Base-by-base conservation (phyloP, 2,888 invertebrate genomes). In the Scrobipalpa costella region DNA sequence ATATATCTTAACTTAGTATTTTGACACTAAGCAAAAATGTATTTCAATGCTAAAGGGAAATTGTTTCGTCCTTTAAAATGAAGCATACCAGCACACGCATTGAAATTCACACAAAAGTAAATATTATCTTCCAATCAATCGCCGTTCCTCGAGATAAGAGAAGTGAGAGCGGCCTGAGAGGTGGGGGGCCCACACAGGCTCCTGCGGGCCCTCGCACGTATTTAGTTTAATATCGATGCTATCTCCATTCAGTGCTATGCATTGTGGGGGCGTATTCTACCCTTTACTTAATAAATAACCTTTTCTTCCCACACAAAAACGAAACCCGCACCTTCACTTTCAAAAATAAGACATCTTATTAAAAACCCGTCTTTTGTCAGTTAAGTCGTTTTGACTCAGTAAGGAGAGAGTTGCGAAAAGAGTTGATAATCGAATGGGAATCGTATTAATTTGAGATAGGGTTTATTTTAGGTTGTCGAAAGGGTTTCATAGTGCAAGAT, bases 221-320 rank as follows among this genome's bases (percentile, higher is more conserved):
- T 82, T 85, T 83, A 84, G 78, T 84, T 78, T 77, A 75, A 73
- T 73, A 75, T 73, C 75, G 80, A 79, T 79, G 68, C 66, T 69
- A 80, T 80, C 80, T 68, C 68, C 74, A 79, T 76, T 78, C 78
- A 79, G 76, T 74, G 75, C 77, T 75, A 71, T 76, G 75, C 76
- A 73, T 73, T 74, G 81, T 78, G 77, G 76, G 79, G 86, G 85
- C 82, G 85, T 78, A 68, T 79, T 71, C 78, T 78, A 80, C 79
- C 79, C 81, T 79, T 80, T 79, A 75, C 76, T 73, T 74, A 76
- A 81, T 77, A 85, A 80, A 81, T 79, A 81, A 81, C 77, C 76
- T 74, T 73, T 68, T 44, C 50, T 61, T 61, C 36, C 34, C 71
- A 76, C 65, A 66, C 71, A 50, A 82, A 44, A 71, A 63, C 61